Evolutionary conservation across 2,797 vertebrate genomes (phyloP), one percentile per base, ranked within the genome.

Genomic region (Halcyon smyrnensis): DNA sequence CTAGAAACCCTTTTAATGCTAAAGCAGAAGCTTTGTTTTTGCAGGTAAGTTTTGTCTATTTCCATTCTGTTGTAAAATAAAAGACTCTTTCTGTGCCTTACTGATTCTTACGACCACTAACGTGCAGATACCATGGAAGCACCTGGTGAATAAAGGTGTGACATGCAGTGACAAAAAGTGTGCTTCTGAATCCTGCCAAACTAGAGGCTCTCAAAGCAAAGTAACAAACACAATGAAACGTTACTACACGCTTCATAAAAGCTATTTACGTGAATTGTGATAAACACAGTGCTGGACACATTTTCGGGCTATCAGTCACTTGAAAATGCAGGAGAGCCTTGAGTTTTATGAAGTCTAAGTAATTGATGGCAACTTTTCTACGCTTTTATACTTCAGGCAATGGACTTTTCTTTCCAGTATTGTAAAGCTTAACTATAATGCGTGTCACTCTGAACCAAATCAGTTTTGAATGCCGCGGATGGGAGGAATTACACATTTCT

Each of bases 261-360:
- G 25, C 70, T 39, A 2, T 16, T 63, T 48, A 23, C 2, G 37
- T 36, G 62, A 70, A 28, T 4, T 56, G 65, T 36, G 76, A 23
- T 15, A 32, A 65, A 28, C n/a, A 24, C 25, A 3, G 19, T 0
- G 17, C 13, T 1, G 11, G 7, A 32, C 20, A 32, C 11, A 11
- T 14, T 45, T n/a, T 30, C 41, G 36, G 53, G 28, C 6, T 37
- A 24, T 18, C n/a, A 24, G 57, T 28, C 80, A 62, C 20, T 37
- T 25, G 18, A 57, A 69, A 84, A 71, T 0, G 5, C 11, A 37
- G 41, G 25, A n/a, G 53, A 57, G 25, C 34, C 59, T 62, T 41
- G 18, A 77, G n/a, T 24, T 71, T 32, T 21, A 13, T 4, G 10
- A 69, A 62, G 32, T 46, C 32, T 63, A 23, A 62, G 90, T 39